Evolutionary conservation across 1,140 invertebrate genomes (phyloP).

Genomic region (Leguminivora glycinivorella): DNA sequence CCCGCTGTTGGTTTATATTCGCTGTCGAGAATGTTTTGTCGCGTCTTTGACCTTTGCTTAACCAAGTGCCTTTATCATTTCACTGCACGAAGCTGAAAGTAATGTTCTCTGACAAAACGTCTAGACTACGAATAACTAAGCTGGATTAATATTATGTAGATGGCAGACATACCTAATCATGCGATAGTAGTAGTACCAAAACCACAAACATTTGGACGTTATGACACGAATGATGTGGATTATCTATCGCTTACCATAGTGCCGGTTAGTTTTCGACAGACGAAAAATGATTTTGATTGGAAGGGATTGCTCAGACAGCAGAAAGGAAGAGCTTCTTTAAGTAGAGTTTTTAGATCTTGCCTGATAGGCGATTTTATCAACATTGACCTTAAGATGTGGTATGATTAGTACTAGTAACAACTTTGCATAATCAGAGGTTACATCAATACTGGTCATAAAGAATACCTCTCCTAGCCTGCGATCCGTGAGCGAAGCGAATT

Average conservation of each 20-base stretch:
- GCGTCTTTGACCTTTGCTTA: neutral
- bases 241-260: neutral
- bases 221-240: neutral
- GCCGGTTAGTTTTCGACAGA: no score
- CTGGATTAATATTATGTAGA: neutral
- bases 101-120: neutral
- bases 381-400: no score
- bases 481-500: neutral
- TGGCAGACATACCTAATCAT: neutral
- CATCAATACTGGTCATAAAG: neutral
- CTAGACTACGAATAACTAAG: neutral
- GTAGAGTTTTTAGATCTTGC: no score
- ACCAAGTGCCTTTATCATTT: neutral
- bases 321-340: no score
- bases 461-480: neutral
- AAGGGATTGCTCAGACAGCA: no score
- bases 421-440: neutral
- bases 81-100: neutral
- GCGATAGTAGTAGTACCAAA: neutral
- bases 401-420: neutral
- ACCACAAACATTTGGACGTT: conserved; percentile 3
- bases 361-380: no score
- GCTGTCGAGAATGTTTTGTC: neutral
- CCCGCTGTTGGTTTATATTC: neutral
- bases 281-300: no score